Evolutionary conservation across 2,113 vertebrate genomes (phyloP).

Genomic region (Oryzias celebensis): DNA sequence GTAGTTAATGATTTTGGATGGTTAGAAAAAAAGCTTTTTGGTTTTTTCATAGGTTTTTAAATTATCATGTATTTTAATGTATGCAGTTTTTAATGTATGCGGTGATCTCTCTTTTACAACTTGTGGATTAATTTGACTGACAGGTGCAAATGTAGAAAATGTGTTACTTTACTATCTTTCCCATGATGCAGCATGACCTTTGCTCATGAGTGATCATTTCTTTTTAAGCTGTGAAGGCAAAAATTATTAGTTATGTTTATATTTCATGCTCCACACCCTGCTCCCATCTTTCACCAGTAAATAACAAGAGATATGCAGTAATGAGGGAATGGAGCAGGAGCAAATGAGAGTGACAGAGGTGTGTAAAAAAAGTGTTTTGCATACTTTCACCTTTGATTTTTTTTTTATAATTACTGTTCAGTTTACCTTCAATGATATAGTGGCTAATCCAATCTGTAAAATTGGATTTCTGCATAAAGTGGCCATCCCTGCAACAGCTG

Average conservation of each 20-base stretch:
- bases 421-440: constrained; percentile 68
- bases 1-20: constrained; percentile 35
- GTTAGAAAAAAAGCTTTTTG: constrained; percentile 29
- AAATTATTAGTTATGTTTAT: constrained; percentile 17
- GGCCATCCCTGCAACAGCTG: constrained; percentile 57
- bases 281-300: constrained; percentile 31
- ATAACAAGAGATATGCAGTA: constrained; percentile 45
- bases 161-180: constrained; percentile 13
- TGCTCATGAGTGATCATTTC: constrained; percentile 20
- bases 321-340: constrained; percentile 11
- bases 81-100: background rate
- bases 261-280: constrained; percentile 33
- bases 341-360: constrained; percentile 27
- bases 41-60: constrained; percentile 18
- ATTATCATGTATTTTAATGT: constrained; percentile 13
- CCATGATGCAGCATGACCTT: constrained; percentile 17
- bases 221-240: constrained; percentile 22
- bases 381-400: constrained; percentile 73
- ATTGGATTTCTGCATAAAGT: constrained; percentile 71
- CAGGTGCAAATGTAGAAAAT: constrained; percentile 10
- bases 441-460: constrained; percentile 68
- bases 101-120: background rate
- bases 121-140: constrained; percentile 13
- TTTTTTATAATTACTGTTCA: constrained; percentile 68
- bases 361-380: constrained; percentile 55